A percentile compares a stretch with the other conserved stretches of the same genome.
Conservation (phyloP, 2,888 invertebrate genomes). For the Oithona nana region DNA sequence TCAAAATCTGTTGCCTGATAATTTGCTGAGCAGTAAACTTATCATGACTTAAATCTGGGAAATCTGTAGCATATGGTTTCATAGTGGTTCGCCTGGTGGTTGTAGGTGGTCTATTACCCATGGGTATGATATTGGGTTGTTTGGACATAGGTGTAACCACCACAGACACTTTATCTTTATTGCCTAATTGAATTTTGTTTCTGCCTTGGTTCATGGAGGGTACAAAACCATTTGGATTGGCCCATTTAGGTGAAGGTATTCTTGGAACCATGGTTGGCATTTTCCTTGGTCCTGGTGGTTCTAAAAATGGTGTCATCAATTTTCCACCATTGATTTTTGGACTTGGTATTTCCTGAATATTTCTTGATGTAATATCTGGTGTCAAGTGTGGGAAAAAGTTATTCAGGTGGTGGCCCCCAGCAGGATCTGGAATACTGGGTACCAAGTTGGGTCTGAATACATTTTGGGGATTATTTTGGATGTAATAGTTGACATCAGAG, state of each 20-base stretch:
- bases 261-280: not conserved
- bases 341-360: not conserved
- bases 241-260: not conserved
- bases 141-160: not conserved
- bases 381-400: too few species aligned
- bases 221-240: not conserved
- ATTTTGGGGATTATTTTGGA: not conserved
- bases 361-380: too few species aligned
- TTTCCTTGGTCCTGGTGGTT: not conserved
- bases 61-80: not conserved
- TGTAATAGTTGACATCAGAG: not conserved
- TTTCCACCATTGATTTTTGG: not conserved
- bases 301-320: conserved; percentile 1
- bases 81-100: not conserved
- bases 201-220: not conserved
- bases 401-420: not conserved
- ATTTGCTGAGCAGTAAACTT: not conserved
- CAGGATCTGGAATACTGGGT: not conserved
- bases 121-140: not conserved
- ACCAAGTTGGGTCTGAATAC: not conserved
- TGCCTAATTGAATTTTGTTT: not conserved
- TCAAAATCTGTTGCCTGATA: not conserved
- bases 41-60: not conserved
- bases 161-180: not conserved
- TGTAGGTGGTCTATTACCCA: not conserved